A percentile compares a stretch with the other conserved stretches of the same genome.
phyloP scores from a whole-genome alignment of 2,797 vertebrate species.

The Argentina silus region DNA sequence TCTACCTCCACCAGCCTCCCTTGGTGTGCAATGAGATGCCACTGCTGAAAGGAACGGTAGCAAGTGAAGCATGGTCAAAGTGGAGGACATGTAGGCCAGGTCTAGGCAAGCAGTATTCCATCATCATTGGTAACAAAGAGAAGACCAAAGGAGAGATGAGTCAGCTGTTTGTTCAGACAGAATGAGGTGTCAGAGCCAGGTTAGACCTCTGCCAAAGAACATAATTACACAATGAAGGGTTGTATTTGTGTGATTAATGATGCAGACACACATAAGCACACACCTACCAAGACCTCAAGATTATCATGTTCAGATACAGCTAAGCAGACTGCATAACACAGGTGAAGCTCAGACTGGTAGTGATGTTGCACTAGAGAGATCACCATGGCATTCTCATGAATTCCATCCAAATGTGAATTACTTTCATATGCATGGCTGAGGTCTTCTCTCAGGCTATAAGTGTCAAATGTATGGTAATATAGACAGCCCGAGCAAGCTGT shows the following conservation, averaged over 20 bases:
- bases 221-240: constrained; percentile 39
- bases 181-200: constrained; percentile 15
- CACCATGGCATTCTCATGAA: constrained; percentile 37
- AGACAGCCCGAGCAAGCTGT: constrained; percentile 19
- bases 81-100: too few species aligned
- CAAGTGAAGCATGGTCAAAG: too few species aligned
- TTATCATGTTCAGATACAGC: constrained; percentile 47
- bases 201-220: constrained; percentile 31
- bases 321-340: constrained; percentile 38
- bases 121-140: neutral
- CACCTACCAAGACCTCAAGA: constrained; percentile 14
- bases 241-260: constrained; percentile 1
- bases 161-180: constrained; percentile 33
- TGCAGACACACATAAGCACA: constrained; percentile 8
- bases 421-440: constrained; percentile 22
- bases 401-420: constrained; percentile 60
- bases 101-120: neutral
- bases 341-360: constrained; percentile 10
- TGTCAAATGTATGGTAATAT: constrained; percentile 45
- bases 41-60: too few species aligned
- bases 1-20: too few species aligned
- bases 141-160: constrained; percentile 25
- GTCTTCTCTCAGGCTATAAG: neutral
- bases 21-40: too few species aligned
- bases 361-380: constrained; percentile 36